Conservation (phyloP, 1,140 invertebrate species). For the Drosophila ercepeae region DNA sequence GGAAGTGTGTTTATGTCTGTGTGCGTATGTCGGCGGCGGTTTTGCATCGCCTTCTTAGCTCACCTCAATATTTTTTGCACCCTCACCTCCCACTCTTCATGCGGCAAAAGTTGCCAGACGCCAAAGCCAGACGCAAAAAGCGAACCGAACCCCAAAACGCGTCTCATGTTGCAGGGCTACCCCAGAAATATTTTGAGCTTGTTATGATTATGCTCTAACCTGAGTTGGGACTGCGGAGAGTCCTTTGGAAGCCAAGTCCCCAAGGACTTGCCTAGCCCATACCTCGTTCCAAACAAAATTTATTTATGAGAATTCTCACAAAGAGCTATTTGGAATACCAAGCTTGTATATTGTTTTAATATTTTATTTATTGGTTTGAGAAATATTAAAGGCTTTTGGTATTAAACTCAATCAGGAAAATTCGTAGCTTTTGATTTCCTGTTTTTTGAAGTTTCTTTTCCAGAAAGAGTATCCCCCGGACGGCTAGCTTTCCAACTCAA, state of each 20-base stretch:
- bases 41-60: conserved; percentile 41
- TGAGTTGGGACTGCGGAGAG: background rate
- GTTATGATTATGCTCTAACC: conserved; percentile 56
- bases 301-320: background rate
- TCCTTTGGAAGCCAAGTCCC: conserved; percentile 31
- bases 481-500: background rate
- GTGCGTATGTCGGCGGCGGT: conserved; percentile 35
- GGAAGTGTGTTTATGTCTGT: conserved; percentile 43
- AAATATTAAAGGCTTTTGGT: too few species aligned
- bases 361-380: too few species aligned
- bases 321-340: background rate
- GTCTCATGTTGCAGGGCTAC: conserved; percentile 44
- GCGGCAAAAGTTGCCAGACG: conserved; percentile 48
- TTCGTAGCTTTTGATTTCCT: too few species aligned
- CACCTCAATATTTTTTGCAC: conserved; percentile 28
- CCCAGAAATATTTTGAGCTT: conserved; percentile 52
- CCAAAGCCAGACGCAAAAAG: conserved; percentile 46
- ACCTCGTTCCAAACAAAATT: background rate
- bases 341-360: too few species aligned
- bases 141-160: conserved; percentile 32
- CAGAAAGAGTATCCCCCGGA: conserved; percentile 20
- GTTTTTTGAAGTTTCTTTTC: background rate
- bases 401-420: too few species aligned
- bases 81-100: background rate
- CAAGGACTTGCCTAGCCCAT: background rate